phyloP scores from a whole-genome alignment of 2,888 invertebrate species.

The Cybosia mesomella region DNA sequence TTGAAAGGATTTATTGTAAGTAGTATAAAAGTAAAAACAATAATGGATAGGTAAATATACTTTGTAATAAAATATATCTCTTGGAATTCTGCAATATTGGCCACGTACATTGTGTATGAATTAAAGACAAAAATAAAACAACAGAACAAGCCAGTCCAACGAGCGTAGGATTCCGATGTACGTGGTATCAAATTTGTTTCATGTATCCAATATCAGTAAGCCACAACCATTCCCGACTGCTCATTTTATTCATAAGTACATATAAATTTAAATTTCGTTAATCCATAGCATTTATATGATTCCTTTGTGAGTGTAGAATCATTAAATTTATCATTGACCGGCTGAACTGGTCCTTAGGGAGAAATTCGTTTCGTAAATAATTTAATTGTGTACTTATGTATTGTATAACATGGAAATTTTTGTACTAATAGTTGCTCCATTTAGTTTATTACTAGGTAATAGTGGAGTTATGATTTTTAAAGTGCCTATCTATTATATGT shows the following conservation, averaged over 20 bases:
- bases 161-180: too few species aligned
- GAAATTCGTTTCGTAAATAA: slow-evolving; percentile 47
- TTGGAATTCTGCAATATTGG: too few species aligned
- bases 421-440: neutral
- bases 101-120: too few species aligned
- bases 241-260: slow-evolving; percentile 1
- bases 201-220: neutral
- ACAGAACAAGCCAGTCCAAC: neutral
- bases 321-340: slow-evolving; percentile 51
- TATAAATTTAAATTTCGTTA: slow-evolving; percentile 10
- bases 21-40: too few species aligned
- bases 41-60: too few species aligned
- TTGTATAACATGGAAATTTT: neutral
- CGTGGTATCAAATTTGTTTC: neutral
- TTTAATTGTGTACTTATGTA: slow-evolving; percentile 24
- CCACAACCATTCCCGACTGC: neutral
- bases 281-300: slow-evolving; percentile 7
- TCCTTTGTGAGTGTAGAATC: slow-evolving; percentile 22
- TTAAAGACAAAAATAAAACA: neutral
- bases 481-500: neutral
- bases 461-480: neutral
- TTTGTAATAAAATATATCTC: too few species aligned
- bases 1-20: too few species aligned
- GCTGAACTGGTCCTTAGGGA: slow-evolving; percentile 41
- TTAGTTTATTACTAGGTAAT: slow-evolving; percentile 10